Evolutionary conservation across 2,888 invertebrate species (phyloP), one percentile per base, ranked within the genome.

Genomic region (Diaphora mendica): DNA sequence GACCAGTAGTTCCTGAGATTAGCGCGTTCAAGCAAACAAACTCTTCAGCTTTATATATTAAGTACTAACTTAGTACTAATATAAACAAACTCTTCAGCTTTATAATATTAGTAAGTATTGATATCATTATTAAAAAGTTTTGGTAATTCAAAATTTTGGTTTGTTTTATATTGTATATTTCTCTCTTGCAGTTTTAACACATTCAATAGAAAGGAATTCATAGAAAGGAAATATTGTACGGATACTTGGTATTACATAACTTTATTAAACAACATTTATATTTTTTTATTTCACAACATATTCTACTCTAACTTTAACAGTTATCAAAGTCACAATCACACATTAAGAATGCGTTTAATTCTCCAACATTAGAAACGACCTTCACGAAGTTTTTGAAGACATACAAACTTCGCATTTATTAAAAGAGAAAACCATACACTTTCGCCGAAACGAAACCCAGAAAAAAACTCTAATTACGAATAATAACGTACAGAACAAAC

Each of bases 381-480:
- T 42, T 62, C 42, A 51, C 33, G 20, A 26, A 51, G 15, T 26
- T 33, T 33, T 44, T 17, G 11, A 65, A 69, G 5, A 66, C 8
- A n/a, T 17, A 13, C 17, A 44, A 44, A 26, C n/a, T 17, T 48
- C n/a, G 2, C 68, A 59, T 66, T 48, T 48, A 74, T n/a, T 55
- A 39, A 73, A 66, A 73, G 66, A 59, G 66, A 70, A 70, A 73
- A 70, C n/a, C n/a, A 64, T 39, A 68, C 39, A 74, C 67, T 74
- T 74, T 70, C 74, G 30, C 44, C 30, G 20, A 68, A 1, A 59
- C 67, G 71, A 67, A 74, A 73, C 33, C 13, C 23, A 55, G 35
- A 66, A 65, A 59, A 65, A 70, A 62, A 39, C 64, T 70, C 67
- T 71, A 74, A 74, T 73, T 73, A 73, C 70, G 5, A 44, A 70